These are phyloP conservation scores for Cephus pulcher DNA, from an alignment of 2,888 invertebrate genomes.

Conservation along the genomic window DNA sequence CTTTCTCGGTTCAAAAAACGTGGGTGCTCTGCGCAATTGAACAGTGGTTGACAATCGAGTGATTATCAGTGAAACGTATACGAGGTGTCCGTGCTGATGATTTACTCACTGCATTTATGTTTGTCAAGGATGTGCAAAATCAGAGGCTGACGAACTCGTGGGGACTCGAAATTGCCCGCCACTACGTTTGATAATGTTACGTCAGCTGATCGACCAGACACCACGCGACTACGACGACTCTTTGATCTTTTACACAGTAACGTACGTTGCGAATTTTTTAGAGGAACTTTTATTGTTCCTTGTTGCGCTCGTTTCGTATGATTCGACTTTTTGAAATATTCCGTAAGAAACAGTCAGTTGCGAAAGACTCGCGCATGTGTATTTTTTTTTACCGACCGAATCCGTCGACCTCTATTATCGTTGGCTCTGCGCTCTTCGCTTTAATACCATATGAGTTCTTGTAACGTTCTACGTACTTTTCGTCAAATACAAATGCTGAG, in stretches of 20 bases:
- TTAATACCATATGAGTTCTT: background rate
- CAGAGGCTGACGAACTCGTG: background rate
- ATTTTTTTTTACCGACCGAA: background rate
- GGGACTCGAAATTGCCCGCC: background rate
- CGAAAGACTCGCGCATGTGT: background rate
- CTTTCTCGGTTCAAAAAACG: background rate
- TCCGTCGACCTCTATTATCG: background rate
- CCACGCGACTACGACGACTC: constrained; percentile 23
- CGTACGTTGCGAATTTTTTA: background rate
- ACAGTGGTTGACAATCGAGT: background rate
- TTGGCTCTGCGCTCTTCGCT: background rate
- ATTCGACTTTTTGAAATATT: background rate
- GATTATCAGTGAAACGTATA: background rate
- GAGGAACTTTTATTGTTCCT: background rate
- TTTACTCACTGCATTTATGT: background rate
- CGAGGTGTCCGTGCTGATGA: background rate
- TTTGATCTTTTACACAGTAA: background rate
- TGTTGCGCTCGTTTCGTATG: background rate
- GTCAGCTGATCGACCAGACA: constrained; percentile 46
- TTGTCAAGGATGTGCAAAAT: background rate
- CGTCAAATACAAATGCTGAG: background rate
- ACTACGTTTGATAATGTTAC: constrained; percentile 35
- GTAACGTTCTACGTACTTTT: background rate
- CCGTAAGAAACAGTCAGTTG: background rate
- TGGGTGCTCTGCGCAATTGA: background rate